phyloP scores from a whole-genome alignment of 2,113 vertebrate species.

The Anolis carolinensis region DNA sequence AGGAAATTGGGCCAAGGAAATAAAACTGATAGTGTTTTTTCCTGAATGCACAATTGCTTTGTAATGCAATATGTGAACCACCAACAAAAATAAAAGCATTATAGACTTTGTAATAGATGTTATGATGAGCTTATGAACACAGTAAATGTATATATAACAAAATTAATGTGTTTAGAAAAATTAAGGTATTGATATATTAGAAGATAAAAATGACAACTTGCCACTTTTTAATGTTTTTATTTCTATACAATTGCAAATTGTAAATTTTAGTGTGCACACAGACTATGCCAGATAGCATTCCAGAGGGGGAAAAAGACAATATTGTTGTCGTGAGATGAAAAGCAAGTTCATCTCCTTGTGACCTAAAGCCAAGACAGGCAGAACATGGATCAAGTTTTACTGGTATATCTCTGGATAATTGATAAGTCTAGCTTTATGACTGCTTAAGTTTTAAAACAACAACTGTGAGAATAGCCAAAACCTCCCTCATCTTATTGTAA shows the following conservation, averaged over 20 bases:
- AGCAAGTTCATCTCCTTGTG: not conserved
- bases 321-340: not conserved
- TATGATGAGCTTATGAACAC: not conserved
- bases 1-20: conserved; percentile 34
- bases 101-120: conserved; percentile 11
- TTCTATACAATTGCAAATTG: not conserved
- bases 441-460: not conserved
- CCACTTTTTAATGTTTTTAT: not conserved
- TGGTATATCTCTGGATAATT: not conserved
- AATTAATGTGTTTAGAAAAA: not conserved
- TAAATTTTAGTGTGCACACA: not conserved
- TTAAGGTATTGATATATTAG: conserved; percentile 16
- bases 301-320: not conserved
- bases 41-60: conserved; percentile 41
- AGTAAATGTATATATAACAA: conserved; percentile 24
- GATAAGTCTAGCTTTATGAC: not conserved
- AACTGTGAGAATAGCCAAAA: not conserved
- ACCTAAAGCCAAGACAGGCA: not conserved
- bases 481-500: not conserved
- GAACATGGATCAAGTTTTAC: not conserved
- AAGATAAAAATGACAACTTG: conserved; percentile 9
- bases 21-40: conserved; percentile 46
- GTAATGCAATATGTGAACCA: conserved; percentile 55
- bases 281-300: not conserved
- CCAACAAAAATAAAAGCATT: conserved; percentile 37